Conservation (phyloP, 2,113 vertebrate species). For the Vulpes vulpes region DNA sequence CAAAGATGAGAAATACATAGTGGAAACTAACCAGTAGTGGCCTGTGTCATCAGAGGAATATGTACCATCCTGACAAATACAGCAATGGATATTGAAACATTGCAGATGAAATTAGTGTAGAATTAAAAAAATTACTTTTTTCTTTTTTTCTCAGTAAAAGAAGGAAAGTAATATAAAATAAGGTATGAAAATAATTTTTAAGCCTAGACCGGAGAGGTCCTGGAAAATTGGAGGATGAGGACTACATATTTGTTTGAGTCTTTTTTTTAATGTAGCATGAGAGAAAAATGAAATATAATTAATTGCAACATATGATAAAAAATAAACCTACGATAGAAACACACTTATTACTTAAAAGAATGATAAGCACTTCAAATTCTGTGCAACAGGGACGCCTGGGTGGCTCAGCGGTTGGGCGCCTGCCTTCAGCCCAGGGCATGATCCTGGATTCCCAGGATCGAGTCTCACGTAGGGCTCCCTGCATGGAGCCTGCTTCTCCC, state of each 20-base stretch:
- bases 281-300: background rate
- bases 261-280: background rate
- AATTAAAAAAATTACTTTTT: background rate
- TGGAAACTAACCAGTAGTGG: background rate
- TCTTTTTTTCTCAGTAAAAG: background rate
- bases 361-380: background rate
- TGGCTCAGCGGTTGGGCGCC: too few species aligned
- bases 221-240: background rate
- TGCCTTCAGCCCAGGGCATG: too few species aligned
- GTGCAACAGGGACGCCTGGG: background rate
- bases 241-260: background rate
- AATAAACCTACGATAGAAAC: background rate
- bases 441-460: too few species aligned
- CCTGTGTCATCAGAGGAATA: background rate
- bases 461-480: too few species aligned
- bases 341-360: background rate
- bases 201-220: background rate
- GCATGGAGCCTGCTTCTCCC: too few species aligned
- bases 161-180: background rate
- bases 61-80: background rate
- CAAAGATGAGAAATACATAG: background rate
- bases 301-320: background rate
- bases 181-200: background rate
- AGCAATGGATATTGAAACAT: background rate
- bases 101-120: background rate